Conservation (phyloP, 2,797 vertebrate genomes). For the Xiphorhynchus erythropygius region DNA sequence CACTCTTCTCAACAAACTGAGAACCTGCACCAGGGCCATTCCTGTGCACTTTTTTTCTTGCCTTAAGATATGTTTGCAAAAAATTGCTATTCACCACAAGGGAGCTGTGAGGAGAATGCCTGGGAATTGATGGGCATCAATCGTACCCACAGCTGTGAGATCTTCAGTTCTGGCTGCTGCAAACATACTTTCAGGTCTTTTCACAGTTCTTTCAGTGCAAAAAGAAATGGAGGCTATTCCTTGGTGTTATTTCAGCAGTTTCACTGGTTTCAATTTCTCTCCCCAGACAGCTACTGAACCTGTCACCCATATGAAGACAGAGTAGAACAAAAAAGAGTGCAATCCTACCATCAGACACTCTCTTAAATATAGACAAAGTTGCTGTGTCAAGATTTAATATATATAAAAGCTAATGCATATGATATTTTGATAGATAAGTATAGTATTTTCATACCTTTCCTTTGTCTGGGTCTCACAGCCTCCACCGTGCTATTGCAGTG, state of each 20-base stretch:
- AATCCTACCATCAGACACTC: not conserved
- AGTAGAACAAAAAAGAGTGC: not conserved
- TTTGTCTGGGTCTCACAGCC: not conserved
- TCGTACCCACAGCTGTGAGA: slow-evolving; percentile 63
- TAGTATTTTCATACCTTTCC: not conserved
- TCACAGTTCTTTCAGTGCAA: slow-evolving; percentile 41
- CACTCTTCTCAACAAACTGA: not conserved
- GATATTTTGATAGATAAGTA: not conserved
- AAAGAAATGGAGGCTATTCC: slow-evolving; percentile 21
- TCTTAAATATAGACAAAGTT: not conserved
- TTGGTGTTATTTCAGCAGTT: slow-evolving; percentile 5
- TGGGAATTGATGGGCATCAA: slow-evolving; percentile 35
- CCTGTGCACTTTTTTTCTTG: not conserved
- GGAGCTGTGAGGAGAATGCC: slow-evolving; percentile 5
- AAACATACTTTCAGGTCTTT: slow-evolving; percentile 49
- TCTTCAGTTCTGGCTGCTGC: slow-evolving; percentile 55
- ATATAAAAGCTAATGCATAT: not conserved
- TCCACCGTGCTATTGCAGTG: not conserved
- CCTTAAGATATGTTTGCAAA: slow-evolving; percentile 1
- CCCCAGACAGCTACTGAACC: not conserved
- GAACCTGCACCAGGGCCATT: slow-evolving; percentile 10
- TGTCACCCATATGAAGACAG: not conserved
- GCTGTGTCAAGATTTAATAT: not conserved
- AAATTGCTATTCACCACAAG: slow-evolving; percentile 25
- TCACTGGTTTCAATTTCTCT: not conserved